Percentiles rank a stretch among this genome's conserved stretches.
phyloP scores from a whole-genome alignment of 1,140 invertebrate species.

The Neocloeon triangulifer region DNA sequence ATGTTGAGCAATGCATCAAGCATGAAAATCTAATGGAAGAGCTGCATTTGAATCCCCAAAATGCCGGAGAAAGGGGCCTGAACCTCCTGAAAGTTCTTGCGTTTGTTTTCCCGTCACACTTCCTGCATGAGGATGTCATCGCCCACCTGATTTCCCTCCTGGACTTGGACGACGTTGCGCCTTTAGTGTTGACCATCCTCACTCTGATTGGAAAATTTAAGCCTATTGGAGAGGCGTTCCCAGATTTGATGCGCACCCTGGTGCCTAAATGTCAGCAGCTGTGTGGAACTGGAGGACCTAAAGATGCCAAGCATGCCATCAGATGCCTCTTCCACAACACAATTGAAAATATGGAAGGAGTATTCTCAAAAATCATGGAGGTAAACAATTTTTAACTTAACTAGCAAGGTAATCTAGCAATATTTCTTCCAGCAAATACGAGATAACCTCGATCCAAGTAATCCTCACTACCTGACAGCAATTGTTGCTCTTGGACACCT shows the following conservation, averaged over 20 bases:
- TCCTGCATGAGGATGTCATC: constrained; percentile 65
- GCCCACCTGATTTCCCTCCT: constrained; percentile 56
- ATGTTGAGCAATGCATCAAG: constrained; percentile 43
- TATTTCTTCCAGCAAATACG: constrained; percentile 28
- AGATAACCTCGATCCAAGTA: constrained; percentile 48
- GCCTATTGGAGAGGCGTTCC: constrained; percentile 49
- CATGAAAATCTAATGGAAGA: constrained; percentile 43
- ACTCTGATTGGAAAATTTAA: constrained; percentile 74
- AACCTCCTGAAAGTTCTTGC: constrained; percentile 61
- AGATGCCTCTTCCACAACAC: constrained; percentile 77
- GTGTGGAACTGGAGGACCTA: constrained; percentile 67
- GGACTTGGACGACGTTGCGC: constrained; percentile 57
- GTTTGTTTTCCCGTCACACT: constrained; percentile 80
- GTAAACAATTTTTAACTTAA: constrained; percentile 15
- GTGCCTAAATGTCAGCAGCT: constrained; percentile 70
- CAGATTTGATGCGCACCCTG: constrained; percentile 41
- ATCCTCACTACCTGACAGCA: constrained; percentile 70
- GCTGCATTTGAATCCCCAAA: constrained; percentile 50
- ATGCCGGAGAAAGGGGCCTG: constrained; percentile 59
- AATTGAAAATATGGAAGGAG: constrained; percentile 47
- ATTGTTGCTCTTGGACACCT: constrained; percentile 88
- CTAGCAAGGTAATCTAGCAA: background rate
- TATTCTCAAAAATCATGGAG: constrained; percentile 75
- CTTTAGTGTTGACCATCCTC: constrained; percentile 55
- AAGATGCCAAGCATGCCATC: constrained; percentile 91